Percentiles rank a stretch among this genome's conserved stretches.
phyloP scores from a whole-genome alignment of 1,140 invertebrate genomes.

The Chironomus striatipennis region DNA sequence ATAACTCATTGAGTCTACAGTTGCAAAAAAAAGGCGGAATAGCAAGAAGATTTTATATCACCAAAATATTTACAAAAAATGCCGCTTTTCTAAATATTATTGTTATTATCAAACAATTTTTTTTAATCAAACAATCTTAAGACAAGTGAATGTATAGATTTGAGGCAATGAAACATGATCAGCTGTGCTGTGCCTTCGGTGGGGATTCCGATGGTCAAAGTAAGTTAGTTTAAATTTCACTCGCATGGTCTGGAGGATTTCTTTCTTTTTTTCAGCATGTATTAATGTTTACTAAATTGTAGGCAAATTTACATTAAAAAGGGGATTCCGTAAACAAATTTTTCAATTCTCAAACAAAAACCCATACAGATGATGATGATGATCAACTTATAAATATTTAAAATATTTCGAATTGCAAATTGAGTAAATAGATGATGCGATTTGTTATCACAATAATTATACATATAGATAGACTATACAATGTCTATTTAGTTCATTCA shows the following conservation, averaged over 20 bases:
- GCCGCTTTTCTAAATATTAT: constrained; percentile 21
- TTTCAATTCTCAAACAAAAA: background rate
- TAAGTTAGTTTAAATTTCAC: background rate
- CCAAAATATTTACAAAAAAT: constrained; percentile 19
- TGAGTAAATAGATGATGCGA: constrained; percentile 8
- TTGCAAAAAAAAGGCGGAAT: background rate
- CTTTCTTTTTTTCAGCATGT: background rate
- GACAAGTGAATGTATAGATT: background rate
- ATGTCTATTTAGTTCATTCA: background rate
- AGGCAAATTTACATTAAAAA: constrained; percentile 23
- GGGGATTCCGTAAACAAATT: constrained; percentile 21
- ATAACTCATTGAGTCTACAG: too few relatives aligned
- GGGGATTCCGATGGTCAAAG: background rate
- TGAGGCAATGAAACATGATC: constrained; percentile 7
- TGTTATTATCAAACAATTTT: constrained; percentile 21
- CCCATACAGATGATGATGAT: constrained; percentile 4
- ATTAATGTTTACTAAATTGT: constrained; percentile 24
- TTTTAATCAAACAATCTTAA: constrained; percentile 1
- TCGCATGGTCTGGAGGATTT: constrained; percentile 10
- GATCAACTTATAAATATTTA: constrained; percentile 21
- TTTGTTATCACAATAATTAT: background rate
- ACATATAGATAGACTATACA: background rate
- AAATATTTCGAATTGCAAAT: constrained; percentile 12
- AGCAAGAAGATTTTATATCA: constrained; percentile 15
- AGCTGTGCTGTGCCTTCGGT: constrained; percentile 1